phyloP scores from a whole-genome alignment of 2,113 vertebrate species.

The Dendropsophus ebraccatus region DNA sequence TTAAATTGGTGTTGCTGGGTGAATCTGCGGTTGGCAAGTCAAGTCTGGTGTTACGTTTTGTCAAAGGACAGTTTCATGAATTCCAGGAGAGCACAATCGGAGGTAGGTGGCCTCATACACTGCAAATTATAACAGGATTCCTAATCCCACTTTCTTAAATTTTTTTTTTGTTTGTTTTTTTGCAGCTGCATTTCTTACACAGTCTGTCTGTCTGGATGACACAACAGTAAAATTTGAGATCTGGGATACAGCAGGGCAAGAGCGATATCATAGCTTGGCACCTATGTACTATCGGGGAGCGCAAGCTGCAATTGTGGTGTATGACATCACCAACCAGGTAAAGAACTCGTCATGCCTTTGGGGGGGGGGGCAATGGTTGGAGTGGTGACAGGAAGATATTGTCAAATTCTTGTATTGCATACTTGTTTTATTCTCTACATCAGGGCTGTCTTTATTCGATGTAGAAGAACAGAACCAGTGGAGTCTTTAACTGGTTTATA shows the following conservation, averaged over 20 bases:
- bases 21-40: conserved; percentile 79
- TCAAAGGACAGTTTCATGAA: conserved; percentile 80
- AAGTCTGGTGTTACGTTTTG: conserved; percentile 76
- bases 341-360: background rate
- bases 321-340: conserved; percentile 83
- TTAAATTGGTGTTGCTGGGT: conserved; percentile 77
- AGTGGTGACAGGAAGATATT: background rate
- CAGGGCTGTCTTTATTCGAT: background rate
- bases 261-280: conserved; percentile 81
- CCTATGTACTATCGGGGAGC: conserved; percentile 82
- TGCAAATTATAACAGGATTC: too few relatives aligned
- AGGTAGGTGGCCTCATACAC: conserved; percentile 66
- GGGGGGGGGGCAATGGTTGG: too few relatives aligned
- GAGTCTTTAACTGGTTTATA: too few relatives aligned
- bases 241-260: conserved; percentile 84
- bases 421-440: background rate
- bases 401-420: background rate
- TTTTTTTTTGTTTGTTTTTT: background rate
- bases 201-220: conserved; percentile 81
- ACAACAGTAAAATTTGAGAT: conserved; percentile 84
- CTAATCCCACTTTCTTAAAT: too few relatives aligned
- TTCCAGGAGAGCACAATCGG: conserved; percentile 80
- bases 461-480: too few relatives aligned
- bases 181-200: conserved; percentile 78
- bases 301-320: conserved; percentile 81